phyloP scores from a whole-genome alignment of 2,113 vertebrate species.

The Tenrec ecaudatus region DNA sequence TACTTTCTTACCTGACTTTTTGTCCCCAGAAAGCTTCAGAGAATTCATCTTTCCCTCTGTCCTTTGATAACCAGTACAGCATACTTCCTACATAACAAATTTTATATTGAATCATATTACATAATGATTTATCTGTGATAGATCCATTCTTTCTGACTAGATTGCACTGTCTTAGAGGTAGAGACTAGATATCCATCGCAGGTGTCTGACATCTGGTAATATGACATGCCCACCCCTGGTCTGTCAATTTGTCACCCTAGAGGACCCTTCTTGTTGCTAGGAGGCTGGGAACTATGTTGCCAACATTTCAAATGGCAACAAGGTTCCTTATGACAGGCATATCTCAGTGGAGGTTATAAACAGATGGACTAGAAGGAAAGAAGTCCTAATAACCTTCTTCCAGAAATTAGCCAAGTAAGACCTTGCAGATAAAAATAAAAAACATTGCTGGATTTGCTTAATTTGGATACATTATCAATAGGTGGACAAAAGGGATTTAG shows the following conservation, averaged over 20 bases:
- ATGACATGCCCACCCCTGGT: not conserved
- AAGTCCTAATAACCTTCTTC: too few relatives aligned
- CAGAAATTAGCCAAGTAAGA: too few relatives aligned
- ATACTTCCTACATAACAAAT: not conserved
- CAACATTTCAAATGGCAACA: too few relatives aligned
- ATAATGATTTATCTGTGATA: not conserved
- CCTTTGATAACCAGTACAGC: not conserved
- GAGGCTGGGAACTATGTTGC: too few relatives aligned
- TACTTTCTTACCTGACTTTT: not conserved
- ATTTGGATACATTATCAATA: not conserved
- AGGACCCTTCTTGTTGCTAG: too few relatives aligned
- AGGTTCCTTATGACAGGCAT: too few relatives aligned
- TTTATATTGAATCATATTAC: not conserved
- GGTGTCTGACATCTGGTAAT: not conserved
- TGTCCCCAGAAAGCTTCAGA: not conserved
- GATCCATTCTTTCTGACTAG: not conserved
- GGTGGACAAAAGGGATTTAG: not conserved
- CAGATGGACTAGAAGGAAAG: too few relatives aligned
- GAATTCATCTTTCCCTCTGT: not conserved
- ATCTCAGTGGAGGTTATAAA: too few relatives aligned
- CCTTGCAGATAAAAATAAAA: too few relatives aligned
- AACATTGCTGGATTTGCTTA: too few relatives aligned
- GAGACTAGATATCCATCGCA: not conserved
- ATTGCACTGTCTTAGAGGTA: not conserved
- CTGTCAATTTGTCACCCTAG: too few relatives aligned